These are phyloP conservation scores for Sciurus niger DNA, from an alignment of 2,113 vertebrate genomes.

Conservation along the genomic window DNA sequence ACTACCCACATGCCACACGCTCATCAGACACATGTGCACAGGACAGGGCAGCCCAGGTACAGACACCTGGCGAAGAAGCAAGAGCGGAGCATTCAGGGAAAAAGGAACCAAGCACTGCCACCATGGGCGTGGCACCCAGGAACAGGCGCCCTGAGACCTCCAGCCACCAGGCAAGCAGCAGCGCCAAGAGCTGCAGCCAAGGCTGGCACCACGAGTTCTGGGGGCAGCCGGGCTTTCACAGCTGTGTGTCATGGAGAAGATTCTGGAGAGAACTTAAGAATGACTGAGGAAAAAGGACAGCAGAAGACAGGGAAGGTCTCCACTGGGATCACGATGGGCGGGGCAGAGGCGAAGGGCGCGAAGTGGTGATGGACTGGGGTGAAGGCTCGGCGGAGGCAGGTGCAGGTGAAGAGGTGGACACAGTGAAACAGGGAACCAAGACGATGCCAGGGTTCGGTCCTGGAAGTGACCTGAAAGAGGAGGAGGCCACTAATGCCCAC, in stretches of 20 bases:
- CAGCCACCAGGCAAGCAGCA: background rate
- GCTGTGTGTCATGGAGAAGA: too few relatives aligned
- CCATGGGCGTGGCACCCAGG: fast-evolving
- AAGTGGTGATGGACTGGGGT: background rate
- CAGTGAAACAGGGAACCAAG: background rate
- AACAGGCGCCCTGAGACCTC: too few relatives aligned
- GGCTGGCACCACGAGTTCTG: background rate
- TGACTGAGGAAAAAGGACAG: background rate
- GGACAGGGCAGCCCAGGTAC: too few relatives aligned
- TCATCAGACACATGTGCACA: background rate
- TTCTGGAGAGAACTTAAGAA: background rate
- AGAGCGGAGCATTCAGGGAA: background rate
- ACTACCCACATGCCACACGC: background rate
- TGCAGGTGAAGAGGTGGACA: background rate
- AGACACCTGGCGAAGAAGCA: background rate
- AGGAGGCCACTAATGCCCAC: background rate
- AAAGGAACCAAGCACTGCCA: background rate
- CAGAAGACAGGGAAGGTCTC: background rate
- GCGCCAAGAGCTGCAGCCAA: fast-evolving
- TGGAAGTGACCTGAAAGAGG: background rate
- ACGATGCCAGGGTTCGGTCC: background rate
- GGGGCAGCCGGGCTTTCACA: background rate
- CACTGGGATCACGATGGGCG: background rate
- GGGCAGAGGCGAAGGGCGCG: fast-evolving
- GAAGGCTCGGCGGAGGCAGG: background rate